Conservation (phyloP, 2,113 vertebrate species). For the Melanocharis versteri region DNA sequence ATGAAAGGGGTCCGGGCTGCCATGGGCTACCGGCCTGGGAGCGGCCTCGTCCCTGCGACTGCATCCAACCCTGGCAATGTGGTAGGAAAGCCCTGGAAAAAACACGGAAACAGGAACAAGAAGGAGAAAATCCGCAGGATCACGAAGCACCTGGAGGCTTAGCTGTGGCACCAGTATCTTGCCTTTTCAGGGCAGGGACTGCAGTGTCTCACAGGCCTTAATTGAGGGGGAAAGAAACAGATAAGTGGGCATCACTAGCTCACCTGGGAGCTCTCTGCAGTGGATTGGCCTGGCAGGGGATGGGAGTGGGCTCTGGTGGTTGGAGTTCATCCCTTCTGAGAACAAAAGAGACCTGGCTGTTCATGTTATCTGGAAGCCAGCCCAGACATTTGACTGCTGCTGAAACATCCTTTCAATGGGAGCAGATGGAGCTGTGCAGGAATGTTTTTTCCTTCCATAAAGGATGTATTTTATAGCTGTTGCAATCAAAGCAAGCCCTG, state of each 20-base stretch:
- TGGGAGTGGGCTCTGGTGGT: not conserved
- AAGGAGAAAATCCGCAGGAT: constrained; percentile 92
- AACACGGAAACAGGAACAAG: constrained; percentile 92
- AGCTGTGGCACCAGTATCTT: not conserved
- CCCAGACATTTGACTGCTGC: not conserved
- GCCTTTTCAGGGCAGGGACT: not conserved
- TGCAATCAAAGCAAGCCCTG: not conserved
- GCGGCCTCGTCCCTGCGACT: constrained; percentile 52
- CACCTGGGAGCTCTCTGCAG: not conserved
- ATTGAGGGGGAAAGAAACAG: not conserved
- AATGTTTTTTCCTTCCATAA: constrained; percentile 10
- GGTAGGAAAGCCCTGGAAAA: constrained; percentile 92
- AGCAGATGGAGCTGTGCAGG: not conserved
- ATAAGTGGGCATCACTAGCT: not conserved
- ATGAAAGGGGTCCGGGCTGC: constrained; percentile 85
- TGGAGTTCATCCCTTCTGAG: not conserved
- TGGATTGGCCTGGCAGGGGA: not conserved
- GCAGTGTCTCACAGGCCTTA: not conserved
- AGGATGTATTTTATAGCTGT: constrained; percentile 20
- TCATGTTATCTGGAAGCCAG: not conserved
- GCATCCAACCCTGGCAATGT: not conserved
- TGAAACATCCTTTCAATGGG: constrained; percentile 12
- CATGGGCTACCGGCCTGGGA: constrained; percentile 87
- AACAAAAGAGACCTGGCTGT: not conserved
- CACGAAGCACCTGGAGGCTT: constrained; percentile 90